These are phyloP conservation scores for Carlito syrichta DNA, from an alignment of 2,113 vertebrate genomes.

Conservation along the genomic window DNA sequence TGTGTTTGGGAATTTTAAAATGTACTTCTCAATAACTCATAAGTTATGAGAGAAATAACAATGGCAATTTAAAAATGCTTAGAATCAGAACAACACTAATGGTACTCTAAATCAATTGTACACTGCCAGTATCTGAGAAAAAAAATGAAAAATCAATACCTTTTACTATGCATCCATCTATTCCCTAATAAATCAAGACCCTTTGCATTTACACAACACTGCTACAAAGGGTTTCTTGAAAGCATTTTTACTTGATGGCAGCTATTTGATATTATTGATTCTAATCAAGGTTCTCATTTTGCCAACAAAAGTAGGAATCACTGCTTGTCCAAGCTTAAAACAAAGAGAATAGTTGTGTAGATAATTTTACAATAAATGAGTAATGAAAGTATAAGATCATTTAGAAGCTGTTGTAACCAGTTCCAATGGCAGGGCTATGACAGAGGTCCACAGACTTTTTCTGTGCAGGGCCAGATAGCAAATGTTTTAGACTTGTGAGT, in stretches of 20 bases:
- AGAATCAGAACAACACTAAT: not conserved
- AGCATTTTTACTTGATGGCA: not conserved
- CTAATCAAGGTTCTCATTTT: not conserved
- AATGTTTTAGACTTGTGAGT: not conserved
- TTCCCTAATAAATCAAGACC: not conserved
- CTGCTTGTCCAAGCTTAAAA: not conserved
- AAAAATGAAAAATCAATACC: not conserved
- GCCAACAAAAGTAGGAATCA: not conserved
- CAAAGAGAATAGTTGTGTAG: not conserved
- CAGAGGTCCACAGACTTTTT: not conserved
- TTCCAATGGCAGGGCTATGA: not conserved
- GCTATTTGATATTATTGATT: conserved; percentile 24
- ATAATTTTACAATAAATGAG: not conserved
- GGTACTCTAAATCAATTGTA: conserved; percentile 15
- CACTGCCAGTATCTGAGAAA: not conserved
- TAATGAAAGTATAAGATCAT: not conserved
- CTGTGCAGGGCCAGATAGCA: not conserved
- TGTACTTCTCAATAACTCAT: not conserved
- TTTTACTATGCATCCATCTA: not conserved
- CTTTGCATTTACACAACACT: not conserved
- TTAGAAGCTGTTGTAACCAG: not conserved
- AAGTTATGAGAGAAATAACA: not conserved
- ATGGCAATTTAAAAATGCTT: conserved; percentile 2
- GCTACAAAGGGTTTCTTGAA: not conserved
- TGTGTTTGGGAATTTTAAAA: not conserved